These are phyloP conservation scores for Paradoxurus hermaphroditus DNA, from an alignment of 2,113 vertebrate genomes.

Conservation along the genomic window DNA sequence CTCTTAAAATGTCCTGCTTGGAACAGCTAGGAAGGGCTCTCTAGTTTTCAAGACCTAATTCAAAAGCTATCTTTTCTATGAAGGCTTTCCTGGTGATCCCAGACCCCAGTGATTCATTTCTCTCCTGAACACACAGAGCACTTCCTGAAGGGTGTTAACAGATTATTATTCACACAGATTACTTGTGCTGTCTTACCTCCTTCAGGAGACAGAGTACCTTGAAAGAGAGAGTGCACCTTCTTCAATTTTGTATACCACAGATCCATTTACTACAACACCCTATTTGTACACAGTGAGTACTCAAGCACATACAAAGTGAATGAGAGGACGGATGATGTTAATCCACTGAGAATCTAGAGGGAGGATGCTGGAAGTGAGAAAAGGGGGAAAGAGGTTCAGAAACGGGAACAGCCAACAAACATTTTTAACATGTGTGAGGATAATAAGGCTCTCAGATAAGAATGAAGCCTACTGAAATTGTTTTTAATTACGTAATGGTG, in stretches of 20 bases:
- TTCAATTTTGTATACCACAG: neutral
- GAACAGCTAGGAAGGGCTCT: neutral
- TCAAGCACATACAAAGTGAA: slow-evolving; percentile 1
- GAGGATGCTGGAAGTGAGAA: neutral
- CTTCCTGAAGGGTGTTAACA: neutral
- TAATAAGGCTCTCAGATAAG: slow-evolving; percentile 1
- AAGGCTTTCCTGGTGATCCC: neutral
- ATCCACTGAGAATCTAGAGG: neutral
- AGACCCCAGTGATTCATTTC: neutral
- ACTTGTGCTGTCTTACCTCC: neutral
- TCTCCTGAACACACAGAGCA: neutral
- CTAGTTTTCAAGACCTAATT: neutral
- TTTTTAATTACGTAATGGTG: slow-evolving; percentile 10
- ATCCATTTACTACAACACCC: neutral
- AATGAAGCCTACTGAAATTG: neutral
- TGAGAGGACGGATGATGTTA: neutral
- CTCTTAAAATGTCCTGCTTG: neutral
- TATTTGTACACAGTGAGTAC: neutral
- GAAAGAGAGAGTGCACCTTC: neutral
- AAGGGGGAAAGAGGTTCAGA: neutral
- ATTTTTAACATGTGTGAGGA: slow-evolving; percentile 30
- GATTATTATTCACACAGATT: neutral
- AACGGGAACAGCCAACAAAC: neutral
- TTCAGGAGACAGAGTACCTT: neutral
- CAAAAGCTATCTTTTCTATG: neutral